A percentile compares a stretch with the other conserved stretches of the same genome.
Evolutionary conservation across 1,140 invertebrate genomes (phyloP).

Genomic region (Amyelois transitella): DNA sequence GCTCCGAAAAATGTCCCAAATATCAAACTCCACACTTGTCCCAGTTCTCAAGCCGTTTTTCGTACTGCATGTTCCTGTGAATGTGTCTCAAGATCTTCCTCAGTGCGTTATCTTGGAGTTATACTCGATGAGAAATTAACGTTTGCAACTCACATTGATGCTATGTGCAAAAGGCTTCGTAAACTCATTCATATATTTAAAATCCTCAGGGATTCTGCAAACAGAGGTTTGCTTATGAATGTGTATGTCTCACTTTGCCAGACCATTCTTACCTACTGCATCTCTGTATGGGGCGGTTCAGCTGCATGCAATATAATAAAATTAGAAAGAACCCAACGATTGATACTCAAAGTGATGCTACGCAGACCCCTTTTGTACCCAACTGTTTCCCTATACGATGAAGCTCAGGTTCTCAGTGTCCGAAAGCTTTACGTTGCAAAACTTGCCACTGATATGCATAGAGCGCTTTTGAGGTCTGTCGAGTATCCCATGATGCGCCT

Average conservation of each 20-base stretch:
- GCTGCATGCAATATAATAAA: not conserved
- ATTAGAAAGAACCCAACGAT: not conserved
- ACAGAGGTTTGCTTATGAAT: not conserved
- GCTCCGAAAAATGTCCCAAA: not conserved
- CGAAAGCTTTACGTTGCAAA: not conserved
- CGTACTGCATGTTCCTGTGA: not conserved
- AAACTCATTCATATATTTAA: not conserved
- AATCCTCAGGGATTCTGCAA: not conserved
- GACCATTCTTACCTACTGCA: not conserved
- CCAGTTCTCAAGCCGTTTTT: not conserved
- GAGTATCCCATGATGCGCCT: not conserved
- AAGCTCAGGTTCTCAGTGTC: not conserved
- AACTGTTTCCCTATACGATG: not conserved
- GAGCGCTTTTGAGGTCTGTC: not conserved
- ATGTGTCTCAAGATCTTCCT: not conserved
- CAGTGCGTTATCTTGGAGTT: not conserved
- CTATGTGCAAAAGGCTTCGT: not conserved
- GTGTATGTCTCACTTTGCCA: not conserved
- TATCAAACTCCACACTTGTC: not conserved
- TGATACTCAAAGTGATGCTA: not conserved
- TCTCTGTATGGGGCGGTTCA: not conserved
- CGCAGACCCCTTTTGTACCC: not conserved
- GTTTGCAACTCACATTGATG: not conserved
- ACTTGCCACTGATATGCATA: not conserved
- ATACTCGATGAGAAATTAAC: not conserved